Evolutionary conservation across 2,888 invertebrate genomes (phyloP), one percentile per base, ranked within the genome.

Genomic region (Drosophila macrospina): DNA sequence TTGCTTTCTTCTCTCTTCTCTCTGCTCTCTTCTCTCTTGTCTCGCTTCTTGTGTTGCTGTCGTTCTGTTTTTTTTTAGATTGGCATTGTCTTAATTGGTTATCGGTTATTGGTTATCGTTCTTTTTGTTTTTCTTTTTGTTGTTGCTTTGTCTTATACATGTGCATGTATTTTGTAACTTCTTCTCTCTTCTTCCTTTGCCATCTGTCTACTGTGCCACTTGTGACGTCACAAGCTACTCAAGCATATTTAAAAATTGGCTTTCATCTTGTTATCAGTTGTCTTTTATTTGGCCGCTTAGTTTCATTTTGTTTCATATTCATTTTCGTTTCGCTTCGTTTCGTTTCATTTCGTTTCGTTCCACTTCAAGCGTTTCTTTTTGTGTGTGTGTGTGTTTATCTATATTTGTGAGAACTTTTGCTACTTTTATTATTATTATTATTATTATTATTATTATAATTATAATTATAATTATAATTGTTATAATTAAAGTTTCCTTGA

Each of bases 261-360:
- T 83, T 70, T 44, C 37, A 34, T 41, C 13, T 47, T 39, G 15
- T 62, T 54, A 47, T n/a, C 34, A 5, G 26, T 36, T 65, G 41
- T 68, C 61, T 28, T 45, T 61, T 51, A 71, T 88, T 80, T 75
- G 78, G 88, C 89, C 80, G 69, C 83, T 82, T 80, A 71, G 74
- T 88, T 84, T 78, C 75, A 28, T 77, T 78, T 70, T 64, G 34
- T 66, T 64, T 55, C 42, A 5, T 74, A n/a, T 66, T 59, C 48
- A 28, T n/a, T 66, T 62, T 41, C 26, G 20, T 67, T 69, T 51
- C 57, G 50, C 6, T n/a, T 42, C 28, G 28, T 47, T 30, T 47
- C 26, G 16, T 30, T 52, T 11, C 30, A 4, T 62, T 72, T 61
- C 72, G 6, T 15, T 41, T 60, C 28, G 5, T 47, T 47, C n/a